Evolutionary conservation across 2,888 invertebrate species (phyloP), one percentile per base, ranked within the genome.

Genomic region (Pandemis corylana): DNA sequence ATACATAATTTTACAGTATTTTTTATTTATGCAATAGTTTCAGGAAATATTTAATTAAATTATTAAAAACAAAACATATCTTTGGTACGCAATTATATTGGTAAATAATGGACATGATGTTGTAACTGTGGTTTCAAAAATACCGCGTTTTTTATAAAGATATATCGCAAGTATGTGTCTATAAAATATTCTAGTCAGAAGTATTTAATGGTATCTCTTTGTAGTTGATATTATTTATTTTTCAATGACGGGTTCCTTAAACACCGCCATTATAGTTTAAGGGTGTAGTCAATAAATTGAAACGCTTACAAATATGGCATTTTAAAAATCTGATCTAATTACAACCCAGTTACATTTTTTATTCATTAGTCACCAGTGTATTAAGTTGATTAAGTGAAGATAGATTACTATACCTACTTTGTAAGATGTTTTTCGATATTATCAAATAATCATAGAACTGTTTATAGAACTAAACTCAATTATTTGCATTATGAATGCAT

Each of bases 151-250:
- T 36, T 12, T 28, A 28, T 59, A 59, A 59, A 59, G 28, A 12
- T 20, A 59, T 28, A 28, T 49, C 41, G 46, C n/a, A 62, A 53
- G 64, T 71, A 68, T 71, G 46, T 66, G 61, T 59, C 77, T 78
- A 82, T 84, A 81, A 84, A 84, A 80, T 83, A 77, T 83, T 90
- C 90, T 90, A 90, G 90, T 90, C 90, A 88, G 72, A 83, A 80
- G 81, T 89, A 85, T 85, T 85, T 83, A 81, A 80, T 81, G 81
- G 78, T 76, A 76, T 80, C 78, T 80, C 79, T 78, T 75, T 64
- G 73, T 65, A 64, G 63, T 77, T 82, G 80, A 80, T 78, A 74
- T 77, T 72, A 46, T 77, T 77, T 76, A 63, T 71, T 70, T 68
- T 64, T 46, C 46, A 46, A 65, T 28, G 59, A 28, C 53, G n/a